These are phyloP conservation scores for Coracopsis vasa DNA, from an alignment of 2,113 vertebrate species.

Conservation along the genomic window DNA sequence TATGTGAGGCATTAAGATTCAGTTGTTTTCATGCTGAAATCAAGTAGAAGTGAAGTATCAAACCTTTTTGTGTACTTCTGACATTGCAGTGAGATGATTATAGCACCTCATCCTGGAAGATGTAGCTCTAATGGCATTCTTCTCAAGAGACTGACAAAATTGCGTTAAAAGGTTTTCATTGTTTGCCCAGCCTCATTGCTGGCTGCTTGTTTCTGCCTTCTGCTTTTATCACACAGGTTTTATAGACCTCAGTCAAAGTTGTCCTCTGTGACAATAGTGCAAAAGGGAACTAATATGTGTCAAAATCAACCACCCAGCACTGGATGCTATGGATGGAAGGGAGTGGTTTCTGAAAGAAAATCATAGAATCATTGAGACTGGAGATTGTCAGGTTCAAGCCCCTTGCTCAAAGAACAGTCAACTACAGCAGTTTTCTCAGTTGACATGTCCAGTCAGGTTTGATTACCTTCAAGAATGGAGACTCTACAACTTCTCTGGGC, in stretches of 20 bases:
- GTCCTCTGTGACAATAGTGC: neutral
- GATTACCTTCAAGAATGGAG: neutral
- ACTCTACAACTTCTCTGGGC: neutral
- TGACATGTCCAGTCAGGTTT: neutral
- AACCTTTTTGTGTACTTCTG: neutral
- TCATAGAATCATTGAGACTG: neutral
- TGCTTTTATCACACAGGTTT: neutral
- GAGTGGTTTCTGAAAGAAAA: neutral
- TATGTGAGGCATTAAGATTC: neutral
- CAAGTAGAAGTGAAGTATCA: neutral
- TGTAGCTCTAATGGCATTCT: neutral
- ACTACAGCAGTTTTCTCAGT: neutral
- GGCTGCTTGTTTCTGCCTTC: neutral
- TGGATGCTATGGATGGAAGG: neutral
- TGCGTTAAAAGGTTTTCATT: neutral
- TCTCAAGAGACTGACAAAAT: neutral
- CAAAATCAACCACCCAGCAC: neutral
- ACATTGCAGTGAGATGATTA: neutral
- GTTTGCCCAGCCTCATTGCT: neutral
- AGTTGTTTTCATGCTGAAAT: neutral
- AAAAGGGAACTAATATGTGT: neutral
- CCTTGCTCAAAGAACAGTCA: neutral
- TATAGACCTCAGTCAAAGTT: neutral
- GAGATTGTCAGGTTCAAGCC: neutral
- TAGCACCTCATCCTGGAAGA: neutral